phyloP scores from a whole-genome alignment of 2,888 invertebrate genomes.

The Drosophila pseudotakahashii region DNA sequence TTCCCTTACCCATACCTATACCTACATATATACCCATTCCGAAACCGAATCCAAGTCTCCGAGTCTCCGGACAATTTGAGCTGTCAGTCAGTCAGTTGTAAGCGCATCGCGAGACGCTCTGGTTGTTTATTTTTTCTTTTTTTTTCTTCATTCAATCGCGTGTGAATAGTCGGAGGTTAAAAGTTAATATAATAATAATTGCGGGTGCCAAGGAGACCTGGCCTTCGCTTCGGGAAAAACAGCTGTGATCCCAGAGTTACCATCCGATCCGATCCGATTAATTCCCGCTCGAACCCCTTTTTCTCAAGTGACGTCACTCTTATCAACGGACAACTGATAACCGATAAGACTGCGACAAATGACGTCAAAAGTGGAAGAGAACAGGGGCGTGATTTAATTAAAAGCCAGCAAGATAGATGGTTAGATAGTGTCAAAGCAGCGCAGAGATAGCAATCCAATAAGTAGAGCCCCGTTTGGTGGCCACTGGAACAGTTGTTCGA shows the following conservation, averaged over 20 bases:
- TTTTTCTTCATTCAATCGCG: slow-evolving; percentile 44
- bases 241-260: not conserved
- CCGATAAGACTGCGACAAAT: slow-evolving; percentile 74
- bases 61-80: slow-evolving; percentile 9
- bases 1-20: slow-evolving; percentile 1
- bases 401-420: slow-evolving; percentile 8
- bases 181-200: slow-evolving; percentile 7
- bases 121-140: slow-evolving; percentile 30
- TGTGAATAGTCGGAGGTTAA: slow-evolving; percentile 45
- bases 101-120: slow-evolving; percentile 48
- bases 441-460: slow-evolving; percentile 28
- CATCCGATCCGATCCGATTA: not conserved
- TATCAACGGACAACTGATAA: slow-evolving; percentile 51
- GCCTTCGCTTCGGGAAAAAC: not conserved
- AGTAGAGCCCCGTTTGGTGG: slow-evolving; percentile 9
- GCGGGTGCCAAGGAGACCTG: not conserved
- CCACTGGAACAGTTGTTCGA: slow-evolving; percentile 20
- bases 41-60: slow-evolving; percentile 3
- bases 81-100: slow-evolving; percentile 61
- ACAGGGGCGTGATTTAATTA: slow-evolving; percentile 36
- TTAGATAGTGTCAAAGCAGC: not conserved
- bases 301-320: slow-evolving; percentile 40
- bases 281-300: not conserved
- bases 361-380: slow-evolving; percentile 58
- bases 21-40: not conserved